Conservation (phyloP, 2,888 invertebrate genomes). For the Nomada ruficornis region DNA sequence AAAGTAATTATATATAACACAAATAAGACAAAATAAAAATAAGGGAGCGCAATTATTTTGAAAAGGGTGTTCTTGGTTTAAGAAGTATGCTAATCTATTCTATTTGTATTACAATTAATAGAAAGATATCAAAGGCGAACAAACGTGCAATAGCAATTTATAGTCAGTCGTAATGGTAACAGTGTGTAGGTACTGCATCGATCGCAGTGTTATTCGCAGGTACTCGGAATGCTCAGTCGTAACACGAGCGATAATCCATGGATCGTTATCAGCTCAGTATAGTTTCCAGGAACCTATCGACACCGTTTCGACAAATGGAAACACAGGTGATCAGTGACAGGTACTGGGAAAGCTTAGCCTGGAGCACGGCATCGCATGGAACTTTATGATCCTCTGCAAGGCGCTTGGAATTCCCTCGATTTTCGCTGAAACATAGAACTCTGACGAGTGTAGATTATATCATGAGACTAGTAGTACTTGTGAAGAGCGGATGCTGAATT, state of each 20-base stretch:
- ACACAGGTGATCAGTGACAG: constrained; percentile 43
- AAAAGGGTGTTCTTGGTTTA: too few species aligned
- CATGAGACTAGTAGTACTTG: too few species aligned
- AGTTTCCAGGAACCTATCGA: constrained; percentile 57
- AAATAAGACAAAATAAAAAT: too few species aligned
- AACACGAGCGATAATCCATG: constrained; percentile 51
- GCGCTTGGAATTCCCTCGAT: neutral
- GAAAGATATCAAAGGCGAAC: neutral
- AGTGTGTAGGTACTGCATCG: constrained; percentile 19
- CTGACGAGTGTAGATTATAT: neutral
- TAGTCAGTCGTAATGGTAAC: constrained; percentile 4
- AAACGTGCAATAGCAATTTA: neutral
- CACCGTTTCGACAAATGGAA: constrained; percentile 50
- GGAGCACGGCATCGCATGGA: neutral
- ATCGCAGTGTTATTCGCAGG: constrained; percentile 38
- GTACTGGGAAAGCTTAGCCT: constrained; percentile 19
- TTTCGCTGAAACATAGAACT: neutral
- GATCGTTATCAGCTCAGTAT: constrained; percentile 57
- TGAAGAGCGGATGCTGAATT: too few species aligned
- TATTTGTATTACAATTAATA: too few species aligned
- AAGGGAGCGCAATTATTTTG: too few species aligned
- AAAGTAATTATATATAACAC: too few species aligned
- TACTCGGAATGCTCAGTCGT: constrained; percentile 36
- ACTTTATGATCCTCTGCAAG: neutral
- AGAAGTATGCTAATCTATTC: too few species aligned